A percentile compares a stretch with the other conserved stretches of the same genome.
These are phyloP conservation scores for Camponotus fellah DNA, from an alignment of 2,888 invertebrate genomes.

Conservation along the genomic window DNA sequence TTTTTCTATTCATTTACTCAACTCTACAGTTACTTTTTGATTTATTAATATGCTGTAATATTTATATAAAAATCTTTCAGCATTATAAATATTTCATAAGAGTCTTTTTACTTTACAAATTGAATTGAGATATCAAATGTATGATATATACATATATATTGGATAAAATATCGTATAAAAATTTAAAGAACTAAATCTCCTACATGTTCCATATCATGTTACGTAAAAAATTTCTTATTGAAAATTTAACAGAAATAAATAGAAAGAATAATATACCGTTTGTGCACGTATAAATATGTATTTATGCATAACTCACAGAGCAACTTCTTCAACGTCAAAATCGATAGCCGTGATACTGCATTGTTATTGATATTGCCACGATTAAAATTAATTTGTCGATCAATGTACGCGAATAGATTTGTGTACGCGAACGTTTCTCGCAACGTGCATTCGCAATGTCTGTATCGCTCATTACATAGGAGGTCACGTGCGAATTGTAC, in stretches of 20 bases:
- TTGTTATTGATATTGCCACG: conserved; percentile 2
- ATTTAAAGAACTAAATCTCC: not conserved
- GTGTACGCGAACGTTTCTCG: conserved; percentile 26
- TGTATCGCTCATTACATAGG: not conserved
- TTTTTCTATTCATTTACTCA: conserved; percentile 10
- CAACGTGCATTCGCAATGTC: conserved; percentile 27
- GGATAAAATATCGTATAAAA: not conserved
- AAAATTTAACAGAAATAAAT: not conserved
- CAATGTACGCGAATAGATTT: conserved; percentile 9
- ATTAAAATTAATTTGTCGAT: conserved; percentile 43
- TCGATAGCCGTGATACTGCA: not conserved
- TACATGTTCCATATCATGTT: not conserved
- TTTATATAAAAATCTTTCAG: no score
- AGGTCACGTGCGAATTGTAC: conserved; percentile 46
- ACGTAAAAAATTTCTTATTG: conserved; percentile 8
- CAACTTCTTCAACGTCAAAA: conserved; percentile 21
- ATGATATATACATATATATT: not conserved
- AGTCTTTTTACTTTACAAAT: not conserved
- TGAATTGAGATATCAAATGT: not conserved
- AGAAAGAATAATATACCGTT: not conserved
- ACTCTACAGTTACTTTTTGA: not conserved
- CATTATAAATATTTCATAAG: not conserved
- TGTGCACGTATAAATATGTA: not conserved
- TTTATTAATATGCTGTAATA: not conserved
- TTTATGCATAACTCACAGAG: not conserved